Evolutionary conservation across 2,113 vertebrate genomes (phyloP), one percentile per base, ranked within the genome.

Genomic region (Pseudorectes ferrugineus): DNA sequence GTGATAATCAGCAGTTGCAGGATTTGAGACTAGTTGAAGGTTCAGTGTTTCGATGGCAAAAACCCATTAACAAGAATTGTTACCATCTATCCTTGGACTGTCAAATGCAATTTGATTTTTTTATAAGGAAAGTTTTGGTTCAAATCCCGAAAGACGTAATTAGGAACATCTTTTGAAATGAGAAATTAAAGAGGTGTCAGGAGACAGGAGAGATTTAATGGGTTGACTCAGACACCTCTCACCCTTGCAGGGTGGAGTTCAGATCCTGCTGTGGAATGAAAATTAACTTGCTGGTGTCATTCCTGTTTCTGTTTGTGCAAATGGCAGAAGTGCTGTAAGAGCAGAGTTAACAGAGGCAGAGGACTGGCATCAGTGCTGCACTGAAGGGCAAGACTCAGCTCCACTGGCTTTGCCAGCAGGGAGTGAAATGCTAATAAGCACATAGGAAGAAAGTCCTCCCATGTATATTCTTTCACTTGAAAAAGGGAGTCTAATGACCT

Each of bases 81-180:
- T 83, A 40, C 45, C 7, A 2, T 74, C 31, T 91, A 19, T 62
- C 51, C 54, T 72, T 83, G 70, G 54, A 79, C 67, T 85, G 71
- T 77, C 67, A 63, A 85, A 71, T 43, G 46, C 46, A 7, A 66
- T 83, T 92, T 88, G 52, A 65, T 89, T 72, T 89, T 88, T 51
- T 79, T 70, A 35, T 33, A 85, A 9, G 14, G 55, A 55, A 89
- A 89, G 26, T 79, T 92, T 79, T 3, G 1, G 29, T 94, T 94
- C 46, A 80, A 89, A 89, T 90, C 74, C 67, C 48, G 1, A 73
- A 94, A 88, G 81, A 31, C 42, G 11, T 93, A 83, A 91, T 96
- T 95, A 95, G 84, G 59, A 90, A 67, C 68, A 65, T 91, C 72
- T 89, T 92, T 95, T 91, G 92, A 94, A 92, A 94, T 68, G 58